Evolutionary conservation across 2,797 vertebrate species (phyloP), one percentile per base, ranked within the genome.

Genomic region (Zonotrichia albicollis): DNA sequence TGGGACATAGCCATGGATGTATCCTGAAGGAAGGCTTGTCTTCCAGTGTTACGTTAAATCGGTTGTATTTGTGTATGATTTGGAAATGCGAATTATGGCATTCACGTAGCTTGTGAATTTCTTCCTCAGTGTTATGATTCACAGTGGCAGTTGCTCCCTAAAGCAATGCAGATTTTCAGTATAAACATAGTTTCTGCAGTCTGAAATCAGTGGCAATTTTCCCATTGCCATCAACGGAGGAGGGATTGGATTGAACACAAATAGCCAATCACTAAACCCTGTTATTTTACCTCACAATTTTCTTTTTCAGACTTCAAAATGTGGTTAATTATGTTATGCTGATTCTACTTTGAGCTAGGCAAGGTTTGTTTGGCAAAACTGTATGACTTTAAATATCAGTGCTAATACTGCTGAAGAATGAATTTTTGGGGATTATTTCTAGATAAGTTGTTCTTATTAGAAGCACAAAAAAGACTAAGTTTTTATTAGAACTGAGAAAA

Each of bases 161-260:
- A 85, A 95, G 91, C 87, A 65, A 20, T 74, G 88, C 84, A 74
- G 73, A 62, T 83, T 95, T 95, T 66, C 54, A 83, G 32, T 77
- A 43, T 38, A 74, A 71, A 50, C 53, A 32, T 17, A 20, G 34
- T n/a, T 89, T 79, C 66, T 90, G 60, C 43, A 21, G 48, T 46
- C 38, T 64, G 83, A 88, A 82, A 89, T 88, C 36, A 23, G 45
- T 61, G 72, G 67, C 38, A 74, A 5, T 84, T 93, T 73, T 77
- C 42, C 51, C 32, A 40, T 51, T 66, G 58, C 55, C 16, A 29
- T 78, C 58, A 70, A 0, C 42, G 18, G 48, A 68, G 29, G 13
- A 50, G 57, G 21, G 21, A 42, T 19, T 78, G 36, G 8, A 22
- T 45, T 86, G 53, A 83, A 64, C 55, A 62, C 36, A 80, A 80